Base-by-base conservation (phyloP, 2,113 vertebrate species). In the Trichomycterus rosablanca region DNA sequence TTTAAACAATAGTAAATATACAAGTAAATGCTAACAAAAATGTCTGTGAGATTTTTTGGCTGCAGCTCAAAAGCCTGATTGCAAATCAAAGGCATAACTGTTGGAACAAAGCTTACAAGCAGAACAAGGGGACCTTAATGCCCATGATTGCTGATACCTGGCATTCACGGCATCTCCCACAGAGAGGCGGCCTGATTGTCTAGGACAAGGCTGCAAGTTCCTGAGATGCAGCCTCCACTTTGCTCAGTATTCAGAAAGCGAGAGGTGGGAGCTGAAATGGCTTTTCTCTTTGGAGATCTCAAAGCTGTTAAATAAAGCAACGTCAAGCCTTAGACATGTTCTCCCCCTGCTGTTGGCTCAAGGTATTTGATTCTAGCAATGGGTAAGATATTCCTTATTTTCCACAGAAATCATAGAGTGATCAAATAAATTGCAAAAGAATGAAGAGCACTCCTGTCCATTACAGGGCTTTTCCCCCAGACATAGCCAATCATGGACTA, bases 161-260 rank as follows among this genome's bases (percentile, higher is more conserved):
- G 40, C 52, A 43, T 58, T 30, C 59, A 26, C 9, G 24, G 50
- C 22, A 40, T 54, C 70, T 63, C 72, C 72, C 53, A 54, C 63
- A 61, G 71, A 35, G 67, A 62, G 23, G 53, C 63, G n/a, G 57
- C 63, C 67, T 74, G 72, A 74, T 70, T 70, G 72, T 69, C 67
- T 61, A n/a, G 67, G 52, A 55, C 46, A 48, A 26, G 55, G 45
- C 62, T 37, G 48, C 11, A 7, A 49, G 48, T 48, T 74, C 34
- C 49, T 63, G 35, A 64, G 61, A 59, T 54, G 55, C 60, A 39
- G n/a, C 44, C 58, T 69, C 30, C 34, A 55, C 28, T 62, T 62
- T 67, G 45, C 39, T 45, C 58, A 58, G 39, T 57, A 52, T 66
- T 50, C 48, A 56, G 43, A 53, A 56, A n/a, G n/a, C n/a, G n/a